Conservation (phyloP, 1,140 invertebrate genomes). For the Drosophila athabasca region DNA sequence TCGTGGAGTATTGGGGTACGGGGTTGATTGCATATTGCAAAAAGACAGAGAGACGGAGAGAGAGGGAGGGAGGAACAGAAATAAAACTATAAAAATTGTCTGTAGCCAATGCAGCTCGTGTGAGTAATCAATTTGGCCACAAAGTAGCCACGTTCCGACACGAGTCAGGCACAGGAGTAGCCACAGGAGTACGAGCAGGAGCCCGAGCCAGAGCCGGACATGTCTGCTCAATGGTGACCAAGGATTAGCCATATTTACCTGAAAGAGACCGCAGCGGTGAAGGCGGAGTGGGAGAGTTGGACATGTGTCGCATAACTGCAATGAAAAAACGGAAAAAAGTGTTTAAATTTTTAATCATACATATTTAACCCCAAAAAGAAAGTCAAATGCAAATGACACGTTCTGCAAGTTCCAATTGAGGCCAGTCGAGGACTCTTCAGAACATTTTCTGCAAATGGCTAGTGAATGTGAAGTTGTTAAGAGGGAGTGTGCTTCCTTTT, state of each 20-base stretch:
- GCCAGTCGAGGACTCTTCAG: neutral
- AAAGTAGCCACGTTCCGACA: conserved; percentile 78
- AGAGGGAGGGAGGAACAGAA: conserved; percentile 13
- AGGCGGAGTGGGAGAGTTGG: conserved; percentile 78
- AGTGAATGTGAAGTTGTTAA: neutral
- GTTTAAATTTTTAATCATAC: conserved; percentile 33
- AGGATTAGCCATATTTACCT: conserved; percentile 77
- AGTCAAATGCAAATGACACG: conserved; percentile 71
- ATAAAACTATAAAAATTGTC: conserved; percentile 42
- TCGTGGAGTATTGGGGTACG: conserved; percentile 19
- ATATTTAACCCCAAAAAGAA: neutral
- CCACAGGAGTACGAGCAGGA: conserved; percentile 7
- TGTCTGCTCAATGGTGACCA: conserved; percentile 64
- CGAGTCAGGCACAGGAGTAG: conserved; percentile 31
- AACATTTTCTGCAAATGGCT: neutral
- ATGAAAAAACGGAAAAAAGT: conserved; percentile 37
- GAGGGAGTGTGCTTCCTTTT: conserved; percentile 22
- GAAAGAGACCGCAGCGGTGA: conserved; percentile 79
- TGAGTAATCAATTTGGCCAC: conserved; percentile 79
- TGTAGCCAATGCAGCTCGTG: conserved; percentile 53
- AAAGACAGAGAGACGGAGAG: conserved; percentile 3
- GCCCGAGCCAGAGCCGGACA: conserved; percentile 32
- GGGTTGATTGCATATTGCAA: conserved; percentile 45
- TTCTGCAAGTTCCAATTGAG: conserved; percentile 14
- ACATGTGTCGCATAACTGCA: conserved; percentile 82